phyloP scores from a whole-genome alignment of 1,140 invertebrate species.

The Pseudomyrmex flavicornis region DNA sequence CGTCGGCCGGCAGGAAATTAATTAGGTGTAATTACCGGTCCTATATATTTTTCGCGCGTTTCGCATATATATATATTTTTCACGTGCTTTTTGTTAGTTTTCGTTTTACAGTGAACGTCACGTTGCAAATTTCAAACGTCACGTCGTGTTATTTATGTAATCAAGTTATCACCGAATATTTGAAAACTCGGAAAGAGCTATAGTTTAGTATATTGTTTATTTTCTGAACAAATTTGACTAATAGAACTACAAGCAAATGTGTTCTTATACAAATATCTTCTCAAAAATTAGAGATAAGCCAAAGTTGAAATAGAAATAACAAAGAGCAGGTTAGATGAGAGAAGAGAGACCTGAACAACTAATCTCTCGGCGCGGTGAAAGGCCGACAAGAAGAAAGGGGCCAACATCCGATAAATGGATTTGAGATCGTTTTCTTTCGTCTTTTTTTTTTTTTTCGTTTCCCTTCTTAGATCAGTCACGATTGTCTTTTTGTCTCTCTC shows the following conservation, averaged over 20 bases:
- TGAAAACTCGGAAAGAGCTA: not conserved
- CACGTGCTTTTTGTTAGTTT: not conserved
- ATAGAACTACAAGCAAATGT: not conserved
- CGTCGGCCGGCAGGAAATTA: slow-evolving; percentile 39
- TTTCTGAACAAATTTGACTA: not conserved
- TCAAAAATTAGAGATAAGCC: not conserved
- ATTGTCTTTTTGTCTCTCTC: slow-evolving; percentile 43
- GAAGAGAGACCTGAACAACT: slow-evolving; percentile 65
- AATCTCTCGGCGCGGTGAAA: slow-evolving; percentile 77
- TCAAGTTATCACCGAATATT: not conserved
- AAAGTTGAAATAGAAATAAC: slow-evolving; percentile 6
- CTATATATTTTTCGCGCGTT: not conserved
- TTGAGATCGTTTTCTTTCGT: slow-evolving; percentile 75
- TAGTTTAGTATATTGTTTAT: not conserved
- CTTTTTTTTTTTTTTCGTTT: slow-evolving; percentile 23
- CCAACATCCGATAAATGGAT: slow-evolving; percentile 84
- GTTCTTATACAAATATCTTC: not conserved
- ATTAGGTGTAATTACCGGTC: slow-evolving; percentile 44
- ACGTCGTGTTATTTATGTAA: not conserved
- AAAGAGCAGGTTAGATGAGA: slow-evolving; percentile 30
- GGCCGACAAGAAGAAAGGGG: slow-evolving; percentile 72
- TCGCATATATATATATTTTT: not conserved
- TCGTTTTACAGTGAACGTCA: no score
- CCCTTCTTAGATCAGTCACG: slow-evolving; percentile 6
- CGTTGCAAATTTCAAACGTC: no score